These are phyloP conservation scores for Aramus guarauna DNA, from an alignment of 2,113 vertebrate genomes.

Conservation along the genomic window DNA sequence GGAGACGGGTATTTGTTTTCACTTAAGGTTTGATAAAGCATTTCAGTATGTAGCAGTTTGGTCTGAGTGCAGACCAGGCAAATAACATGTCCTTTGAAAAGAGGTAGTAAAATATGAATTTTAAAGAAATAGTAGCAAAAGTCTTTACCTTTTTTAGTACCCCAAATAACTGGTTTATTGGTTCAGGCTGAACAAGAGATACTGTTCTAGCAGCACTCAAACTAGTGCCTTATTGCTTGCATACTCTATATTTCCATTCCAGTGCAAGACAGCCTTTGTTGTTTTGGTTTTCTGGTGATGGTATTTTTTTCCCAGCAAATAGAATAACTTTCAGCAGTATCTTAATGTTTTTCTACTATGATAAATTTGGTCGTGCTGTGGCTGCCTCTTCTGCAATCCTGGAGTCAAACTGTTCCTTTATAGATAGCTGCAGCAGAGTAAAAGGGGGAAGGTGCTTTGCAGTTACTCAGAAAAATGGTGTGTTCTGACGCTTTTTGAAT, in stretches of 20 bases:
- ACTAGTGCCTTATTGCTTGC: not conserved
- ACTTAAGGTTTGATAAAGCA: not conserved
- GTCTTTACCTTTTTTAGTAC: not conserved
- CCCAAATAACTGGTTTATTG: not conserved
- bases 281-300: not conserved
- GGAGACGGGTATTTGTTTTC: not conserved
- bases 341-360: not conserved
- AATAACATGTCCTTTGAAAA: not conserved
- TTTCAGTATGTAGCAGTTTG: not conserved
- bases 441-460: not conserved
- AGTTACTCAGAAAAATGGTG: not conserved
- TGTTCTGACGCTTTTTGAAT: slow-evolving; percentile 63
- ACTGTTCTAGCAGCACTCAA: not conserved
- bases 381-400: not conserved
- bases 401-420: slow-evolving; percentile 22
- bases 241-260: not conserved
- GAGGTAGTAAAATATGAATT: not conserved
- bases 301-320: not conserved
- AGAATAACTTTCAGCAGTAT: not conserved
- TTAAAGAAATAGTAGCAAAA: not conserved
- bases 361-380: not conserved
- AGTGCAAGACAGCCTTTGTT: not conserved
- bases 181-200: not conserved
- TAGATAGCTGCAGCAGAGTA: not conserved
- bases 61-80: not conserved